Conservation (phyloP, 2,113 vertebrate species). For the Paedocypris sp. region DNA sequence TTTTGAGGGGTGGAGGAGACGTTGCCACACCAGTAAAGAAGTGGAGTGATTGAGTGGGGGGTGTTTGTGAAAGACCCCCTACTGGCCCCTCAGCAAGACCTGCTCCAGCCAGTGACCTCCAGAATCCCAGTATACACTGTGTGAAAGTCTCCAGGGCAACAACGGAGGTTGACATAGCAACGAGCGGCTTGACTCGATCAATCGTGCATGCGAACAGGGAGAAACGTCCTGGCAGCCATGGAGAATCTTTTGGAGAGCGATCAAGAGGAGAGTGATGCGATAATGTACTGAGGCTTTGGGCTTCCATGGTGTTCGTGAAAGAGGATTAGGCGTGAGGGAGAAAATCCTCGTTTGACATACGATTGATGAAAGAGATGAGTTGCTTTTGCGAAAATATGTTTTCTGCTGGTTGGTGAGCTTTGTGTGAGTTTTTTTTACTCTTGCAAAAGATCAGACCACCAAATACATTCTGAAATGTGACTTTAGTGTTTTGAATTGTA, state of each 20-base stretch:
- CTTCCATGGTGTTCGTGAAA: constrained; percentile 6
- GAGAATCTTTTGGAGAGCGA: constrained; percentile 44
- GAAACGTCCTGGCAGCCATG: constrained; percentile 36
- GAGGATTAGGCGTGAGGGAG: constrained; percentile 4
- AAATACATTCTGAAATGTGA: too few relatives aligned
- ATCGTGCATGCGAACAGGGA: constrained; percentile 32
- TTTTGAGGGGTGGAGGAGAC: too few relatives aligned
- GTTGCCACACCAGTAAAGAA: constrained; percentile 61
- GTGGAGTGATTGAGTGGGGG: constrained; percentile 64
- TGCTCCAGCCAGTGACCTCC: constrained; percentile 70
- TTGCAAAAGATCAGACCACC: too few relatives aligned
- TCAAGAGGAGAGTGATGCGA: constrained; percentile 26
- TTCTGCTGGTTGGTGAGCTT: too few relatives aligned
- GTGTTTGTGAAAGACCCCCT: constrained; percentile 61
- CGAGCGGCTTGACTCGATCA: constrained; percentile 55
- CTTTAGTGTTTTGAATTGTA: too few relatives aligned
- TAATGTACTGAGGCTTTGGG: not conserved
- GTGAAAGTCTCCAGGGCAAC: constrained; percentile 65
- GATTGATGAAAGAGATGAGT: not conserved
- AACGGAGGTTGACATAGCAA: constrained; percentile 60
- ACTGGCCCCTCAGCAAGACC: constrained; percentile 60
- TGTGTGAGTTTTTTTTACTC: too few relatives aligned
- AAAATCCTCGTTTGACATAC: not conserved
- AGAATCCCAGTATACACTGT: constrained; percentile 69
- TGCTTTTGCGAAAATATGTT: not conserved